These are phyloP conservation scores for Temnothorax curvispinosus DNA, from an alignment of 1,140 invertebrate genomes.

Conservation along the genomic window DNA sequence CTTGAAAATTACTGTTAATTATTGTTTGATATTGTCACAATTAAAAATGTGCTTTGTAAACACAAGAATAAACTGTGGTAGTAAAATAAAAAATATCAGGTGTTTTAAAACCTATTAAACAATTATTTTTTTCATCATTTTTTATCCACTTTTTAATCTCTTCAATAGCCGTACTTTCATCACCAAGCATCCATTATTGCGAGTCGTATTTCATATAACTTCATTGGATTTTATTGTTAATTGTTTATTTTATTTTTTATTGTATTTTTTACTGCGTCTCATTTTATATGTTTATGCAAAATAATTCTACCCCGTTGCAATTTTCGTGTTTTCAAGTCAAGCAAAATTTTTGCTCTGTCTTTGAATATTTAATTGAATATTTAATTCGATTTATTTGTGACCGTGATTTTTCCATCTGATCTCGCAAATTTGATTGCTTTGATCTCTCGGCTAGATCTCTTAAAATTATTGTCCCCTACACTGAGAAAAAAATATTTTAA, in stretches of 20 bases:
- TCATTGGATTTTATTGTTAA: not conserved
- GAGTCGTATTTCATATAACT: not conserved
- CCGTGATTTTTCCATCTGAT: not conserved
- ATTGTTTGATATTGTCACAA: not conserved
- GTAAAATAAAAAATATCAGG: not conserved
- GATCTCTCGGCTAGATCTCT: not conserved
- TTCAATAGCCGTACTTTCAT: not conserved
- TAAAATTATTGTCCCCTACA: not conserved
- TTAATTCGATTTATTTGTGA: not conserved
- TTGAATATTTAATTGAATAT: constrained; percentile 5
- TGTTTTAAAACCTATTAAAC: not conserved
- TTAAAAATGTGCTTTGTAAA: not conserved
- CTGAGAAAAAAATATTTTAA: no score
- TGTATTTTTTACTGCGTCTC: not conserved
- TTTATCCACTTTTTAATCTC: not conserved
- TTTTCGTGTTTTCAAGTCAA: not conserved
- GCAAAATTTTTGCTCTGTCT: not conserved
- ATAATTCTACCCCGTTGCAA: not conserved
- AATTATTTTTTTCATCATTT: not conserved
- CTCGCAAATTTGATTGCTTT: not conserved
- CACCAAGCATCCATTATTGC: not conserved
- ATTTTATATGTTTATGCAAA: not conserved
- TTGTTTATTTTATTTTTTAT: not conserved
- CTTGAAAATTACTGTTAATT: not conserved
- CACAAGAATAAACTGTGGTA: not conserved